Evolutionary conservation across 1,140 invertebrate genomes (phyloP), one percentile per base, ranked within the genome.

Genomic region (Drosophila nasuta): DNA sequence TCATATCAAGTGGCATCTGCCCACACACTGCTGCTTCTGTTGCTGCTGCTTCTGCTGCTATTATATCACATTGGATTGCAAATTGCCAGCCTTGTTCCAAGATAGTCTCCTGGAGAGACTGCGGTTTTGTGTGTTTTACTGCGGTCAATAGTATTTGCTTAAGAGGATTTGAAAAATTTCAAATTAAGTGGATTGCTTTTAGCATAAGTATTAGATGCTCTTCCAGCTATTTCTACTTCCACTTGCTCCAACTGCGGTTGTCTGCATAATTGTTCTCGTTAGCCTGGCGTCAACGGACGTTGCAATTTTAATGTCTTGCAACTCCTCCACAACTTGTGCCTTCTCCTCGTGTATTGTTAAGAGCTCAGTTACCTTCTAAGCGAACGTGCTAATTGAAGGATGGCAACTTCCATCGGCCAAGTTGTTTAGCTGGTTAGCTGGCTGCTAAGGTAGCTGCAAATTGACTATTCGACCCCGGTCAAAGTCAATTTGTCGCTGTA

Each of bases 131-230:
- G 75, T 82, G 60, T 76, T 81, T 81, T 79, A 70, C 70, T 87
- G 82, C 66, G 79, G 83, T 87, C 83, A 73, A 67, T 79, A 76
- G 68, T 62, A 76, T 87, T 87, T 82, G 83, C 72, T 64, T 79
- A 87, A 86, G 82, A 86, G 82, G 79, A 82, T 88, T 82, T 88
- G 74, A 88, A 87, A 75, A 87, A 88, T 87, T 87, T 82, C 81
- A 87, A 79, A 88, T 79, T 87, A 82, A 88, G 82, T 87, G 72
- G 49, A 52, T 66, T 66, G 79, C 83, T 82, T 87, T 79, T 75
- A 87, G 79, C 33, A 11, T 41, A 10, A 38, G 35, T 49, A 10
- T 17, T 13, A n/a, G 43, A 38, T 57, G 51, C 28, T 51, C 2
- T 11, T 33, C 20, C 20, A 25, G 25, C 38, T 25, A 30, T 17